Evolutionary conservation across 1,140 invertebrate species (phyloP).

Genomic region (Dreissena polymorpha): DNA sequence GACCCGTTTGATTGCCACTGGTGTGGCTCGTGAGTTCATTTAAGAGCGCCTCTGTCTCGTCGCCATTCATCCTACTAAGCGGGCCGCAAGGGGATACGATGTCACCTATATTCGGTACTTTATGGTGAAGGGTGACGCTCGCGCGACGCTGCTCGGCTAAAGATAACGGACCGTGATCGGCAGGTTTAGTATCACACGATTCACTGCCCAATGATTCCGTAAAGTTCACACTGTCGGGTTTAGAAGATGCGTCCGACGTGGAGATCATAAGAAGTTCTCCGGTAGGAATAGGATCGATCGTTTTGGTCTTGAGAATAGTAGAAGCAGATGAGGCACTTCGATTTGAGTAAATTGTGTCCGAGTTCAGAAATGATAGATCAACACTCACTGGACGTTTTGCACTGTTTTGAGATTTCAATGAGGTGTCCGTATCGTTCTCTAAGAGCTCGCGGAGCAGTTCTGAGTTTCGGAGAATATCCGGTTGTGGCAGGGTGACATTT

Average conservation of each 20-base stretch:
- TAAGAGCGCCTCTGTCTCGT: neutral
- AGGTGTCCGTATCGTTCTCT: constrained; percentile 27
- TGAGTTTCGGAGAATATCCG: constrained; percentile 8
- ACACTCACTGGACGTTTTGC: constrained; percentile 2
- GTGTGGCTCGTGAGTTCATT: neutral
- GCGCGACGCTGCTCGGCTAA: constrained; percentile 33
- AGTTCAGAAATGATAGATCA: constrained; percentile 35
- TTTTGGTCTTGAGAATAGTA: constrained; percentile 36
- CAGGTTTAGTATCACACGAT: neutral
- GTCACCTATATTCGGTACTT: constrained; percentile 4
- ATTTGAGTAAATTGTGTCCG: constrained; percentile 17
- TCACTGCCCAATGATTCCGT: neutral
- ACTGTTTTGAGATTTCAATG: constrained; percentile 25
- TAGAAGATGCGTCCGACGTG: neutral
- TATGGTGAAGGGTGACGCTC: constrained; percentile 42
- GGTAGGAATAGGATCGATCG: constrained; percentile 22
- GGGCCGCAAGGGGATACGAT: neutral
- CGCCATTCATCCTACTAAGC: neutral
- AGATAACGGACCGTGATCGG: constrained; percentile 14
- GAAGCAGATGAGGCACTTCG: constrained; percentile 15
- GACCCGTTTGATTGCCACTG: neutral
- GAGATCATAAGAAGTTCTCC: no score
- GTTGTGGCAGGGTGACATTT: neutral
- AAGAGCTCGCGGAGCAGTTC: constrained; percentile 30
- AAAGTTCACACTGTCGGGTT: neutral